Evolutionary conservation across 1,140 invertebrate genomes (phyloP).

Genomic region (Drosophila truncata): DNA sequence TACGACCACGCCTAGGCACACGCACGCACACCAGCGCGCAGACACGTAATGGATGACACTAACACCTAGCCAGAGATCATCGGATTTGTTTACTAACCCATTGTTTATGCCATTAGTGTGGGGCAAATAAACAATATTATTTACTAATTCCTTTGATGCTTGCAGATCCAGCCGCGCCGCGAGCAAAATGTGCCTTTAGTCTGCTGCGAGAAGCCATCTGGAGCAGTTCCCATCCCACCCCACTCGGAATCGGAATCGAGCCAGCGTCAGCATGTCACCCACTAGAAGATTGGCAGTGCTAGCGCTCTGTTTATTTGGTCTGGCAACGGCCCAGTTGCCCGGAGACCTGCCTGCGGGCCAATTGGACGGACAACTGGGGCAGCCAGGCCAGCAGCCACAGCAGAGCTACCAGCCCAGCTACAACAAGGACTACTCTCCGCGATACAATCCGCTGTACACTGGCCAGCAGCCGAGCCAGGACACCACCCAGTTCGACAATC

Average conservation of each 20-base stretch:
- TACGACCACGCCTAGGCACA: slow-evolving; percentile 64
- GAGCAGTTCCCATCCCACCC: slow-evolving; percentile 38
- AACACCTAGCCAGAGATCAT: slow-evolving; percentile 1
- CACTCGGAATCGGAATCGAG: slow-evolving; percentile 28
- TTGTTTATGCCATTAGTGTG: slow-evolving; percentile 54
- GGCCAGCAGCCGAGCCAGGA: slow-evolving; percentile 62
- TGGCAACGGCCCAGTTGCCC: slow-evolving; percentile 59
- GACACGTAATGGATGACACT: slow-evolving; percentile 42
- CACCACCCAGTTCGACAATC: slow-evolving; percentile 67
- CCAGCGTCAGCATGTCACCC: slow-evolving; percentile 48
- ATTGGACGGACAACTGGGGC: slow-evolving; percentile 13
- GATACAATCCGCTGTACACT: slow-evolving; percentile 77
- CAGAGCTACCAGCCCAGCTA: slow-evolving; percentile 76
- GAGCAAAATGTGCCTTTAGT: slow-evolving; percentile 75
- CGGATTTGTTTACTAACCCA: slow-evolving; percentile 30
- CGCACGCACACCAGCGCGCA: slow-evolving; percentile 14
- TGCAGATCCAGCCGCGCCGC: slow-evolving; percentile 53
- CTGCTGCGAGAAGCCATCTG: slow-evolving; percentile 22
- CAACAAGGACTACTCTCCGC: slow-evolving; percentile 78
- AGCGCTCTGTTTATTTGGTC: slow-evolving; percentile 34
- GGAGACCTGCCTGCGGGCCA: slow-evolving; percentile 39
- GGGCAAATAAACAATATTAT: slow-evolving; percentile 63
- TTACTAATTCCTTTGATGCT: slow-evolving; percentile 45
- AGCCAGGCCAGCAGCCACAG: slow-evolving; percentile 39
- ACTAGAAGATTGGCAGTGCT: slow-evolving; percentile 20